Percentiles rank a stretch among this genome's conserved stretches.
Evolutionary conservation across 2,888 invertebrate species (phyloP).

Genomic region (Leptinotarsa peninsularis): DNA sequence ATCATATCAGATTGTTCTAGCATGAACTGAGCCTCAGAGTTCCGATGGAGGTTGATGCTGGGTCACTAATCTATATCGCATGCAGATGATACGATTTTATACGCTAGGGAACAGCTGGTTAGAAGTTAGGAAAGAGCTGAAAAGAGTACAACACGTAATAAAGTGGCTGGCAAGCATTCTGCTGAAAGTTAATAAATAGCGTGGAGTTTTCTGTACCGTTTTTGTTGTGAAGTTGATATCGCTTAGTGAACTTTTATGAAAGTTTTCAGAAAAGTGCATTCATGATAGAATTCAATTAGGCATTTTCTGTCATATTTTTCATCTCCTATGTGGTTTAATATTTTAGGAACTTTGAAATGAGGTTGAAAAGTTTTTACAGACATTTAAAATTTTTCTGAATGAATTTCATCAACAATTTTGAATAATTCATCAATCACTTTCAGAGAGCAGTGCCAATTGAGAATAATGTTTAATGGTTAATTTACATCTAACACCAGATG

Average conservation of each 20-base stretch:
- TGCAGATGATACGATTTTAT: conserved; percentile 22
- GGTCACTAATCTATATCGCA: conserved; percentile 22
- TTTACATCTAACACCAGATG: not conserved
- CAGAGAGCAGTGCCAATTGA: too few relatives aligned
- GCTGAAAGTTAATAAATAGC: conserved; percentile 16
- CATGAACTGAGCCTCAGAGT: conserved; percentile 5
- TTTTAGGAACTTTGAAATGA: not conserved
- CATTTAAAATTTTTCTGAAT: too few relatives aligned
- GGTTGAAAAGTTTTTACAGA: too few relatives aligned
- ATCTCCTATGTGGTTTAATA: not conserved
- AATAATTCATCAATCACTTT: too few relatives aligned
- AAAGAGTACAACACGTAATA: conserved; percentile 8
- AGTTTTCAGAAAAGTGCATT: not conserved
- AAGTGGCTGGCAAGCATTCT: conserved; percentile 6
- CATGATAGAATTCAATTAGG: not conserved
- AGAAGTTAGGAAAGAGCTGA: conserved; percentile 14
- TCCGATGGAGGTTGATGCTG: conserved; percentile 3
- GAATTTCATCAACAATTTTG: too few relatives aligned
- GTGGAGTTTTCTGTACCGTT: conserved; percentile 7
- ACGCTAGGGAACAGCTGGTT: conserved; percentile 18
- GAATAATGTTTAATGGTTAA: not conserved
- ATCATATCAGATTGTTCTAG: conserved; percentile 15
- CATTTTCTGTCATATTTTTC: too few relatives aligned
- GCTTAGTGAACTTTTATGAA: not conserved
- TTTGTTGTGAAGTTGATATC: not conserved